These are phyloP conservation scores for Philereme transversata DNA, from an alignment of 2,888 invertebrate genomes.

Conservation along the genomic window DNA sequence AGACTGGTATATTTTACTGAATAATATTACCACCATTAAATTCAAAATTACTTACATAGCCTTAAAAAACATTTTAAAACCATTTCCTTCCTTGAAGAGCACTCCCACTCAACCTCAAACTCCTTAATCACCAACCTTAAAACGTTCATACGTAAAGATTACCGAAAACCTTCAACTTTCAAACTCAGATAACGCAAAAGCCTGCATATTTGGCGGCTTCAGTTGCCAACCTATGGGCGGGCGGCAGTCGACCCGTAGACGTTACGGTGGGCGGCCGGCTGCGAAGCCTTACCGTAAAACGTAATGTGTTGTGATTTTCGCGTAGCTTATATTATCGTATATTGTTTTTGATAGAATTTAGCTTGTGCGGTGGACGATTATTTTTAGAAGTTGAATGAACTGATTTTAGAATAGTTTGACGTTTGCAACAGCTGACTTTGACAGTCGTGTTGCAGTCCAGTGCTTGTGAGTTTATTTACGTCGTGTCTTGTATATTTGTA, in stretches of 20 bases:
- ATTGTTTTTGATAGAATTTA: constrained; percentile 27
- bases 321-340: constrained; percentile 18
- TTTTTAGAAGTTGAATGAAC: constrained; percentile 45
- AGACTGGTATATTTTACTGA: too few species aligned
- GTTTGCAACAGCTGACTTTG: constrained; percentile 49
- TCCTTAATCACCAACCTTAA: constrained; percentile 20
- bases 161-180: constrained; percentile 32
- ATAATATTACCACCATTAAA: too few species aligned
- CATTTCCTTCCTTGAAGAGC: not conserved
- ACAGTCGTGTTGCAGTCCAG: constrained; percentile 32
- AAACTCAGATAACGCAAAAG: constrained; percentile 36
- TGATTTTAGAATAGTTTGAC: constrained; percentile 31
- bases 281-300: constrained; percentile 45
- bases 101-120: not conserved
- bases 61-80: not conserved
- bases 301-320: constrained; percentile 43
- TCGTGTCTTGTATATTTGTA: constrained; percentile 18
- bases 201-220: constrained; percentile 45
- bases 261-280: constrained; percentile 61
- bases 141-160: constrained; percentile 31
- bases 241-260: constrained; percentile 64
- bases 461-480: constrained; percentile 40
- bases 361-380: constrained; percentile 33
- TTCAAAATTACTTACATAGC: not conserved
- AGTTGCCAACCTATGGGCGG: constrained; percentile 49